These are phyloP conservation scores for Trochalopteron elliotii DNA, from an alignment of 2,113 vertebrate species.

Conservation along the genomic window DNA sequence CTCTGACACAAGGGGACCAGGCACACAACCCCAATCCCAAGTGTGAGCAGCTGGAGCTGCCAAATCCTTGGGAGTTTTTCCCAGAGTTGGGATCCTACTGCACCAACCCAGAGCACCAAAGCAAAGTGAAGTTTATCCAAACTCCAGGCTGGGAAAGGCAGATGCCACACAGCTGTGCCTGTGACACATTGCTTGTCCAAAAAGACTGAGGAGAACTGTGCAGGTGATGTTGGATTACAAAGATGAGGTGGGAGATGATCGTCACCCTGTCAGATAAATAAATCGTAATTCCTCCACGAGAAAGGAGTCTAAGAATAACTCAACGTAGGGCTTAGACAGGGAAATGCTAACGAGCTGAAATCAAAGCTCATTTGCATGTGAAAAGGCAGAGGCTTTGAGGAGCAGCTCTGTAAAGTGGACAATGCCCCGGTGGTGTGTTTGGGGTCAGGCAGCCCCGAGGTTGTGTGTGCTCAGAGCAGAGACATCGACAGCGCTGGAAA, in stretches of 20 bases:
- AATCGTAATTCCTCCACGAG: not conserved
- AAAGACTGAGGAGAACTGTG: not conserved
- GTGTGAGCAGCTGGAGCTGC: not conserved
- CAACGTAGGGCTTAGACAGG: not conserved
- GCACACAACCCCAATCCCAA: not conserved
- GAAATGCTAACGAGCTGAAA: conserved; percentile 15
- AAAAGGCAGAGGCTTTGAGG: not conserved
- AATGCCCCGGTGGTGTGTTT: not conserved
- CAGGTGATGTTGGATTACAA: not conserved
- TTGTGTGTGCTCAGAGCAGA: not conserved
- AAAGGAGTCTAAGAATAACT: conserved; percentile 30
- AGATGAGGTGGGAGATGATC: not conserved
- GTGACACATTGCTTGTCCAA: not conserved
- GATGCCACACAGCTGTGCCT: not conserved
- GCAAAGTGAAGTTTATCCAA: not conserved
- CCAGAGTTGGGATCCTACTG: not conserved
- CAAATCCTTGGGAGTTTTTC: not conserved
- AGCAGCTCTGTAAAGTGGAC: not conserved
- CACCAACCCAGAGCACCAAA: not conserved
- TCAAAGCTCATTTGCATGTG: conserved; percentile 39
- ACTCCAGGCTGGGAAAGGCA: not conserved
- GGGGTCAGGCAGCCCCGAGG: not conserved
- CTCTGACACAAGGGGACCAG: rapidly evolving
- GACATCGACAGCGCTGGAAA: rapidly evolving
- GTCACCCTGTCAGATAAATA: not conserved